These are phyloP conservation scores for Mizuhopecten yessoensis DNA, from an alignment of 1,140 invertebrate genomes.

Conservation along the genomic window DNA sequence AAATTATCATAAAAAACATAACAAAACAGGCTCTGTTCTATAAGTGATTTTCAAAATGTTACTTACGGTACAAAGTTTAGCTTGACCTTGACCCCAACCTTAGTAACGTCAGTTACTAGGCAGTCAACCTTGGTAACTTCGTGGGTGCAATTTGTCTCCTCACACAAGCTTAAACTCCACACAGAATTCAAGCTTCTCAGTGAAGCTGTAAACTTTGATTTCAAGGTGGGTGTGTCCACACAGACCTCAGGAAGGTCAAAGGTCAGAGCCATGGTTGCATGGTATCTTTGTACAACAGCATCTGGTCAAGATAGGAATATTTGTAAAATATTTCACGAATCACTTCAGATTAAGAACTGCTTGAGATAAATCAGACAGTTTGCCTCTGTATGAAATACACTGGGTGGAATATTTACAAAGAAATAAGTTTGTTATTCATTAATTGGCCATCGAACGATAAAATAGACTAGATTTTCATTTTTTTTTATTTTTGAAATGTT, in stretches of 20 bases:
- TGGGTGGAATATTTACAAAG: too few species aligned
- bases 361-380: too few species aligned
- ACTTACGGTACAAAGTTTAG: constrained; percentile 6
- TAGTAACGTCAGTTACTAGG: not conserved
- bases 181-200: constrained; percentile 10
- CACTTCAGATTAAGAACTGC: too few species aligned
- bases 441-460: too few species aligned
- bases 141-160: not conserved
- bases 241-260: constrained; percentile 17
- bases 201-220: not conserved
- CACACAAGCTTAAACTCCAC: not conserved
- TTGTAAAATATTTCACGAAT: too few species aligned
- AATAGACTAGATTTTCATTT: too few species aligned
- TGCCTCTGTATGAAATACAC: too few species aligned
- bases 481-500: too few species aligned
- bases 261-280: not conserved
- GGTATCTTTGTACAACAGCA: not conserved
- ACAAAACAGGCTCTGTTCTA: too few species aligned
- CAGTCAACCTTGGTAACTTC: not conserved
- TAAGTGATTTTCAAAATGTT: not conserved
- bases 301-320: not conserved
- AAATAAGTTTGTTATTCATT: too few species aligned
- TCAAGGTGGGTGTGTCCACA: not conserved
- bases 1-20: too few species aligned
- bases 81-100: not conserved